phyloP scores from a whole-genome alignment of 2,797 vertebrate species.

The Gallinago stenura region DNA sequence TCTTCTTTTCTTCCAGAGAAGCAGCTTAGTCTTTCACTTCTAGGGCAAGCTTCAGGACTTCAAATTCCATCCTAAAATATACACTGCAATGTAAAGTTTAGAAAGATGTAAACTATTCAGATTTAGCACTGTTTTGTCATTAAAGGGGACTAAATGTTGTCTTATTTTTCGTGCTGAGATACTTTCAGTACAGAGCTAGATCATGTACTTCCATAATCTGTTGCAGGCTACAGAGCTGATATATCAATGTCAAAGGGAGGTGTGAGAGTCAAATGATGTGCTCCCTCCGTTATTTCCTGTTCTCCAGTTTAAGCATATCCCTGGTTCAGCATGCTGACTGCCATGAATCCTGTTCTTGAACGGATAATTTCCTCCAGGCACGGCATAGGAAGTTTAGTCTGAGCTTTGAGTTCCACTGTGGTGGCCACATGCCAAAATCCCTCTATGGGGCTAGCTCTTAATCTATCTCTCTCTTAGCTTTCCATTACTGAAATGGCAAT shows the following conservation, averaged over 20 bases:
- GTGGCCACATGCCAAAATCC: neutral
- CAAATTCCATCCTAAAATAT: neutral
- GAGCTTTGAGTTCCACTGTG: neutral
- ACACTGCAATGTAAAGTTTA: neutral
- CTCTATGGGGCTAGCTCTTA: neutral
- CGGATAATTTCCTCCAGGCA: conserved; percentile 2
- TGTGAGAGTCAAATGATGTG: neutral
- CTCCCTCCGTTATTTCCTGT: neutral
- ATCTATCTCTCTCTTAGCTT: neutral
- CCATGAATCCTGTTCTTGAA: neutral
- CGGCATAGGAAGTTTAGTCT: neutral
- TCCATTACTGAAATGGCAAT: neutral
- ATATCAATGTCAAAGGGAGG: neutral
- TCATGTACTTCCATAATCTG: neutral
- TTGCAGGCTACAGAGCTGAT: neutral
- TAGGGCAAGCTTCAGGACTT: neutral
- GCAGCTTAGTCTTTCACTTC: neutral
- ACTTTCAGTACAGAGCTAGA: neutral
- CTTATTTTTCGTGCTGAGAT: neutral
- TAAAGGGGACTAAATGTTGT: neutral
- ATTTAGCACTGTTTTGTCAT: neutral
- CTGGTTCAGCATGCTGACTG: neutral
- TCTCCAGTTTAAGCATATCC: neutral
- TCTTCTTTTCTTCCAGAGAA: neutral
- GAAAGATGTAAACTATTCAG: neutral